These are phyloP conservation scores for Rhabdornis inornatus DNA, from an alignment of 2,113 vertebrate genomes.

Conservation along the genomic window DNA sequence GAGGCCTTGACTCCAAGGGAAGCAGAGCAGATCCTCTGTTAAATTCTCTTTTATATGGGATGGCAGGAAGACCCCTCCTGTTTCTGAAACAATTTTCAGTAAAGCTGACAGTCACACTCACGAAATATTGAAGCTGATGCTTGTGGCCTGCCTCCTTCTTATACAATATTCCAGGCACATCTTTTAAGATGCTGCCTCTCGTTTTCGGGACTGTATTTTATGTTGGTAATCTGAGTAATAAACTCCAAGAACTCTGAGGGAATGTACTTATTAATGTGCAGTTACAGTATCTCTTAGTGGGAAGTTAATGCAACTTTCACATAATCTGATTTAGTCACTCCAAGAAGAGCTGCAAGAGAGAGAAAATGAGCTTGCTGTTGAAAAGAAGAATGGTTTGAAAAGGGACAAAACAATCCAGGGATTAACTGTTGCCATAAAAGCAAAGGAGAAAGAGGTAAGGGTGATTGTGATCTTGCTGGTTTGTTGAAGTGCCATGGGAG, in stretches of 20 bases:
- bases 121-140: not conserved
- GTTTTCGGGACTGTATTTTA: slow-evolving; percentile 7
- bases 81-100: slow-evolving; percentile 9
- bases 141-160: not conserved
- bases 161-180: not conserved
- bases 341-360: slow-evolving; percentile 81
- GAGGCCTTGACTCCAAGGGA: not conserved
- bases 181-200: not conserved
- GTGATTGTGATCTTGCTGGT: not conserved
- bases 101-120: not conserved
- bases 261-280: slow-evolving; percentile 57
- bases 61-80: slow-evolving; percentile 6
- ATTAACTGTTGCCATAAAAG: slow-evolving; percentile 83
- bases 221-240: slow-evolving; percentile 42
- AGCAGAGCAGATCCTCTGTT: not conserved
- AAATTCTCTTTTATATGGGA: not conserved
- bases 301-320: slow-evolving; percentile 68
- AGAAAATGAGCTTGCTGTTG: slow-evolving; percentile 81
- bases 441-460: slow-evolving; percentile 90
- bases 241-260: slow-evolving; percentile 53
- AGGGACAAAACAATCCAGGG: slow-evolving; percentile 97
- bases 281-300: slow-evolving; percentile 59
- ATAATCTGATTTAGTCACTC: slow-evolving; percentile 78
- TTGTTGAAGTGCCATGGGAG: not conserved
- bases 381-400: slow-evolving; percentile 92